Evolutionary conservation across 2,113 vertebrate genomes (phyloP).

Genomic region (Rhineura floridana): DNA sequence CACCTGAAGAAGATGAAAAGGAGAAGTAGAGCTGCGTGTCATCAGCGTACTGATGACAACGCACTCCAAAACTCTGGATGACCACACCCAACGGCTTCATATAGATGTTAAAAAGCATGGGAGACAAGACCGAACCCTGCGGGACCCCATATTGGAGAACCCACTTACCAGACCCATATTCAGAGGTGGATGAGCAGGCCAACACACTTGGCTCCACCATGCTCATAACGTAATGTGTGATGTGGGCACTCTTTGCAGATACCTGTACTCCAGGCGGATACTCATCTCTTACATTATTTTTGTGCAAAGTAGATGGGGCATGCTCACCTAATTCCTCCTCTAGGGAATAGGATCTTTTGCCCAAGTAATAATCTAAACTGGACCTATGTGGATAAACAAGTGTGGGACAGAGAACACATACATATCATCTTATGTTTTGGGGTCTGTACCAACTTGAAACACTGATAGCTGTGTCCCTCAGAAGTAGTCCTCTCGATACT

Average conservation of each 20-base stretch:
- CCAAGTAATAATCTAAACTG: neutral
- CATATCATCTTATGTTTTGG: neutral
- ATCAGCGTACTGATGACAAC: too few relatives aligned
- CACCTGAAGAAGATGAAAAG: too few relatives aligned
- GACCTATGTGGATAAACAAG: neutral
- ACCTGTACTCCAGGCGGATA: neutral
- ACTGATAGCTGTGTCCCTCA: rapidly evolving
- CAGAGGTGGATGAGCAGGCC: neutral
- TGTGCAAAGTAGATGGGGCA: neutral
- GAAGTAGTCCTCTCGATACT: neutral
- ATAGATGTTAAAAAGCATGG: too few relatives aligned
- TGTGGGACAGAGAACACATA: neutral
- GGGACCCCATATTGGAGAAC: too few relatives aligned
- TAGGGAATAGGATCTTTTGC: neutral
- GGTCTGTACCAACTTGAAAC: neutral
- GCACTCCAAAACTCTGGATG: too few relatives aligned
- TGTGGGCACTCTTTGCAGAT: neutral
- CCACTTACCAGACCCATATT: neutral
- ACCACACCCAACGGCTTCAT: too few relatives aligned
- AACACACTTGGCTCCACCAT: neutral
- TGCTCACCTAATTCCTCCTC: too few relatives aligned
- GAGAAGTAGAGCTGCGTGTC: too few relatives aligned
- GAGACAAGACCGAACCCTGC: too few relatives aligned
- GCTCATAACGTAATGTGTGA: neutral
- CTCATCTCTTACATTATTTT: neutral